Base-by-base conservation (phyloP, 1,140 invertebrate species). In the Acromyrmex charruanus region DNA sequence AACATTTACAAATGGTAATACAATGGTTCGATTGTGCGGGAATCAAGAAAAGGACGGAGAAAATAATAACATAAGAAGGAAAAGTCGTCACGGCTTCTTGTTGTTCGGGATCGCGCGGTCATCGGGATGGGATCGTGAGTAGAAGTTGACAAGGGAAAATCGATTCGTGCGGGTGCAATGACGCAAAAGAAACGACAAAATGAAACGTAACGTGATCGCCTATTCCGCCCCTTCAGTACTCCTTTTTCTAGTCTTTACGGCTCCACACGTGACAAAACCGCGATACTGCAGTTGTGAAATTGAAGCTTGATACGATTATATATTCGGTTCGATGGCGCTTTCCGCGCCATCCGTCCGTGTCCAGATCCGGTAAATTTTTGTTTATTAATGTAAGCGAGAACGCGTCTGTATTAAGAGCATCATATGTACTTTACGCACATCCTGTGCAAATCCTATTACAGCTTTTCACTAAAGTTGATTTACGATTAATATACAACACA, bases 121-220 rank as follows among this genome's bases (percentile, higher is more conserved):
- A 82, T 82, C 51, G 35, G n/a, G 35, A 81, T 10, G 9, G 39
- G 53, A 58, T 58, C 55, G n/a, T n/a, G 55, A 82, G 53, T 82
- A 25, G 66, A 80, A 74, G 53, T 72, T 75, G 88, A 85, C 86
- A 77, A 49, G 69, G 75, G 88, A 61, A 90, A 90, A 90, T 90
- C 87, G 89, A 90, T 90, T 87, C 75, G 85, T 79, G 89, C 69
- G 77, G 68, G 74, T 31, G 85, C 86, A 90, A 89, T 84, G 89
- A 90, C 80, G 88, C 85, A 88, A 68, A 77, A 90, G 88, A 90
- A 90, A 90, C 85, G 79, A 74, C 88, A 44, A 87, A 84, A 65
- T 87, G 85, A 68, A 89, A 90, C 74, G 77, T 69, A 89, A 77
- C 61, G 53, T 66, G 28, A 10, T 69, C 55, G 58, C 5, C 21